phyloP scores from a whole-genome alignment of 1,140 invertebrate genomes.

The Pomacea maculata region DNA sequence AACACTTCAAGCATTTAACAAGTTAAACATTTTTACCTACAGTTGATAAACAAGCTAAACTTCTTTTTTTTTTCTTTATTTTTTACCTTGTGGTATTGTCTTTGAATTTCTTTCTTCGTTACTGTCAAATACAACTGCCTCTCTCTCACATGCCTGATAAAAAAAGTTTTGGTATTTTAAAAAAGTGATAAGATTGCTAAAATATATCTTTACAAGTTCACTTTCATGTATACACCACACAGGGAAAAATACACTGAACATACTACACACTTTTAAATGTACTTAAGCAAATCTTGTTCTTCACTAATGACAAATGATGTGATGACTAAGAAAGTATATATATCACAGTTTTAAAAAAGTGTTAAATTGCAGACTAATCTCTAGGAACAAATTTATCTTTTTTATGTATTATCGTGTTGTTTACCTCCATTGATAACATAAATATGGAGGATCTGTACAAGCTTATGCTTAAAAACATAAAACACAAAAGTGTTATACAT shows the following conservation, averaged over 20 bases:
- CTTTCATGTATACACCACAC: too few species aligned
- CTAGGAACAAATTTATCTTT: neutral
- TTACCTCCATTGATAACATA: neutral
- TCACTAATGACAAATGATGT: too few species aligned
- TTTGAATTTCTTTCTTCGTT: constrained; percentile 39
- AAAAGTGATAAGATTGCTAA: too few species aligned
- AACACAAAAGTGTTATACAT: neutral
- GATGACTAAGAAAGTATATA: too few species aligned
- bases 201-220: too few species aligned
- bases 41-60: neutral
- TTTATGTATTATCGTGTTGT: neutral
- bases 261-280: neutral
- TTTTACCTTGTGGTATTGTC: constrained; percentile 6
- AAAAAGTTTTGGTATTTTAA: neutral
- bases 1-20: neutral
- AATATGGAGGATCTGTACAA: neutral
- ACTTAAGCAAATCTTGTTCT: neutral
- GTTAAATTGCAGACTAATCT: too few species aligned
- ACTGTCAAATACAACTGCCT: constrained; percentile 47
- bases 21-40: neutral
- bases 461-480: neutral
- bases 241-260: neutral
- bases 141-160: constrained; percentile 58
- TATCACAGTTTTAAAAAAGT: too few species aligned
- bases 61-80: neutral